Evolutionary conservation across 2,113 vertebrate genomes (phyloP), one percentile per base, ranked within the genome.

Genomic region (Nibea coibor): DNA sequence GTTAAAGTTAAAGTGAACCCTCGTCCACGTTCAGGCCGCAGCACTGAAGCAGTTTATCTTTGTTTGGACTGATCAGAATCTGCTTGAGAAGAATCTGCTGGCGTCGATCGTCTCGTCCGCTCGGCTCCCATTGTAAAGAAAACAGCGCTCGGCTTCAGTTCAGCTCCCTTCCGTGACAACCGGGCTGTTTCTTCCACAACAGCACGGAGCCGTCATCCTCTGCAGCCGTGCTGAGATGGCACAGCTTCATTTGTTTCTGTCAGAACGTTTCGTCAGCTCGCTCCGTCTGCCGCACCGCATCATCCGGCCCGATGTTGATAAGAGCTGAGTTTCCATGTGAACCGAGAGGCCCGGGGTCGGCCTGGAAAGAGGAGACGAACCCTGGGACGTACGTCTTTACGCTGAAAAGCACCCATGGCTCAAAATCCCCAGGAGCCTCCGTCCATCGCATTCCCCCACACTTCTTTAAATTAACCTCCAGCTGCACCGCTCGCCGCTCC

Each of bases 211-310:
- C 84, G 0, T 87, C 91, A 72, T 67, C 75, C 59, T 19, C 47
- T 2, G 53, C 82, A 4, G 80, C 80, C 53, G 51, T 14, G 39
- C 7, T 1, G 31, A 10, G 88, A 80, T 12, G 81, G 48, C 83
- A 54, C 71, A 0, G 75, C 68, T 75, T 77, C 87, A 89, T 89
- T 84, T 80, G 76, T 86, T 81, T 75, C 89, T 80, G 87, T 91
- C 92, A 85, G 1, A 56, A 73, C 15, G 66, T 54, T 31, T 45
- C 58, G 39, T 31, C 72, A 0, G 63, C 72, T 68, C 80, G 4
- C 61, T 86, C 63, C n/a, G 51, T 82, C 85, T 85, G 83, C 85
- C 67, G 39, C 26, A 0, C 20, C 3, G 42, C 72, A 84, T 89
- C 85, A 81, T 15, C 47, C 26, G 28, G 5, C 5, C 31, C 42